Evolutionary conservation across 2,797 vertebrate genomes (phyloP).

Genomic region (Tragelaphus oryx): DNA sequence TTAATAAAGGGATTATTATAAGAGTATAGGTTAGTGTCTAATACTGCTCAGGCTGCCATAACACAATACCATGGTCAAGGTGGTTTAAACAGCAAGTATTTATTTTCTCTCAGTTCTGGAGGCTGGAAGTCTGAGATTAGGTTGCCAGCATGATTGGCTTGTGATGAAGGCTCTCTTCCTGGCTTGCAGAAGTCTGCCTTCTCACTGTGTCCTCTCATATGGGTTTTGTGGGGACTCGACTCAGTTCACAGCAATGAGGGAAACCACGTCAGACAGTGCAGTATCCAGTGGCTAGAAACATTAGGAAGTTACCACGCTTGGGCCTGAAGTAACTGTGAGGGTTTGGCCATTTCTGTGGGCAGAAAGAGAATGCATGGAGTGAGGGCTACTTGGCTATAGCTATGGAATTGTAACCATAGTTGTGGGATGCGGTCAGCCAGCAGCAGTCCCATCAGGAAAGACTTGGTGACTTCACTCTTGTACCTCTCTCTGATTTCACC

Average conservation of each 20-base stretch:
- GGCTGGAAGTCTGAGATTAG: not conserved
- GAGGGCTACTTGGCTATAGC: not conserved
- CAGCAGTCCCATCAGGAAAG: not conserved
- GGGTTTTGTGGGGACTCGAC: not conserved
- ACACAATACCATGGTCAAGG: not conserved
- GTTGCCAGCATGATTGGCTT: not conserved
- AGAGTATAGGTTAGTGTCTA: not conserved
- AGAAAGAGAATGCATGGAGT: not conserved
- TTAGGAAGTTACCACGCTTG: not conserved
- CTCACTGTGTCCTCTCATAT: not conserved
- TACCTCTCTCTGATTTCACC: not conserved
- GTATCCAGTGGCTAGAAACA: not conserved
- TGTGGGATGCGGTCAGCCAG: not conserved
- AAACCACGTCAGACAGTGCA: not conserved
- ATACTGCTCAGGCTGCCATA: not conserved
- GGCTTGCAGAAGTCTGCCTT: not conserved
- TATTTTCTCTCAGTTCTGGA: not conserved
- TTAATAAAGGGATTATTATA: conserved; percentile 24
- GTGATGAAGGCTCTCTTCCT: not conserved
- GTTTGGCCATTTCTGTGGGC: not conserved
- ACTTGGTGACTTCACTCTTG: not conserved
- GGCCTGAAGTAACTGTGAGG: not conserved
- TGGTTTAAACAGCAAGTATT: not conserved
- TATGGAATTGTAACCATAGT: not conserved
- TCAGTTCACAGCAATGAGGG: not conserved